phyloP scores from a whole-genome alignment of 92 coral and sea anemone species.

The Meandrina meandrites region DNA sequence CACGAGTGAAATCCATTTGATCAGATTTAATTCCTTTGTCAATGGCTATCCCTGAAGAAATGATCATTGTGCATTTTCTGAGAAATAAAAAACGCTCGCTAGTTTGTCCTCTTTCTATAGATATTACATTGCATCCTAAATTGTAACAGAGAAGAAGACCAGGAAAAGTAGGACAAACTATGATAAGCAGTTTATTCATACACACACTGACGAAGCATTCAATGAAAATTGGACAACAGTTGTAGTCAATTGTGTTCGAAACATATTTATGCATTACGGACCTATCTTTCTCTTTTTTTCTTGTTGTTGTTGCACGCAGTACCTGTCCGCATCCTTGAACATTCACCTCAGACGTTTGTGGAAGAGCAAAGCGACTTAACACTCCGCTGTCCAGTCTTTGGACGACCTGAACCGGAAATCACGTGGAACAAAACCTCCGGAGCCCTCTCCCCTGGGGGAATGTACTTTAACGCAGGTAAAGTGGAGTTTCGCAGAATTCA shows the following conservation, averaged over 20 bases:
- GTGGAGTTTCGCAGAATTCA: not conserved
- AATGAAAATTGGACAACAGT: not conserved
- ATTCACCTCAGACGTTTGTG: conserved; percentile 19
- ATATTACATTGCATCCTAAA: too few relatives aligned
- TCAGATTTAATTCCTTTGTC: too few relatives aligned
- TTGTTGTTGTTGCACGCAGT: conserved; percentile 14
- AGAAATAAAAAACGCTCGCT: too few relatives aligned
- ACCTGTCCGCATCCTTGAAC: conserved; percentile 39
- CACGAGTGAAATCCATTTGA: too few relatives aligned
- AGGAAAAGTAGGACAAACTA: too few relatives aligned
- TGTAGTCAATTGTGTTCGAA: too few relatives aligned
- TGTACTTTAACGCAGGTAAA: not conserved
- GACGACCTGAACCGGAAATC: conserved; percentile 61
- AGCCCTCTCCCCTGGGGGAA: not conserved
- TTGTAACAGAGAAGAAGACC: too few relatives aligned
- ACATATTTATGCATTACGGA: not conserved
- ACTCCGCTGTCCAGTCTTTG: conserved; percentile 45
- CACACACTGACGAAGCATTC: too few relatives aligned
- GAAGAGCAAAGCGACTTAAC: conserved; percentile 31
- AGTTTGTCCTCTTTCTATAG: too few relatives aligned
- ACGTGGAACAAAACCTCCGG: conserved; percentile 39
- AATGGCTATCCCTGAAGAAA: too few relatives aligned
- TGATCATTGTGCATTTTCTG: too few relatives aligned
- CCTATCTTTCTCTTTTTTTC: not conserved
- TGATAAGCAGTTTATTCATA: too few relatives aligned